Percentiles rank a stretch among this genome's conserved stretches.
Evolutionary conservation across 2,797 vertebrate genomes (phyloP).

Genomic region (Acrocephalus scirpaceus): DNA sequence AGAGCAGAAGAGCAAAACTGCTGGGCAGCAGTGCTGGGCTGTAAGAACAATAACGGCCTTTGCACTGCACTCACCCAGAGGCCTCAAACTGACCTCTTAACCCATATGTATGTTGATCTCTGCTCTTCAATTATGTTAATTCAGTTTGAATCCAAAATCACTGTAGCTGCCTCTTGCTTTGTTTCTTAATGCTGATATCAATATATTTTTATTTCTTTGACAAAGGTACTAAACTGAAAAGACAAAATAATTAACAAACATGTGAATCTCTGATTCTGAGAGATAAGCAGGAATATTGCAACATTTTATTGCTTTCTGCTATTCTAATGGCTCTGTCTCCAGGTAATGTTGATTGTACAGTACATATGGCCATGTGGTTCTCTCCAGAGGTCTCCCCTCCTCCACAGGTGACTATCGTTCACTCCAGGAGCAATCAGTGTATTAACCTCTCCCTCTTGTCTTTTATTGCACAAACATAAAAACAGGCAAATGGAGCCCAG

Average conservation of each 20-base stretch:
- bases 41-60: not conserved
- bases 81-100: not conserved
- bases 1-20: not conserved
- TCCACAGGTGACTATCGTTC: not conserved
- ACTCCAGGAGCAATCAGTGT: not conserved
- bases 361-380: not conserved
- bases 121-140: not conserved
- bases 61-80: not conserved
- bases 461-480: not conserved
- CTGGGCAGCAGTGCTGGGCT: not conserved
- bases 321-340: not conserved
- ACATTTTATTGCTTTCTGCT: not conserved
- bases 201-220: not conserved
- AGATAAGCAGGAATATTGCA: not conserved
- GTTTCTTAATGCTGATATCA: not conserved
- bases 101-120: not conserved
- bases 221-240: not conserved
- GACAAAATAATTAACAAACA: not conserved
- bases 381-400: not conserved
- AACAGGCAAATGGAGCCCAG: not conserved
- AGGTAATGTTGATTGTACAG: not conserved
- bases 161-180: not conserved
- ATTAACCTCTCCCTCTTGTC: not conserved
- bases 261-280: not conserved
- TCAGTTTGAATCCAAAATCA: not conserved